Evolutionary conservation across 37 sponge, comb jelly and placozoan species (phyloP).

Genomic region (Agelas oroides): DNA sequence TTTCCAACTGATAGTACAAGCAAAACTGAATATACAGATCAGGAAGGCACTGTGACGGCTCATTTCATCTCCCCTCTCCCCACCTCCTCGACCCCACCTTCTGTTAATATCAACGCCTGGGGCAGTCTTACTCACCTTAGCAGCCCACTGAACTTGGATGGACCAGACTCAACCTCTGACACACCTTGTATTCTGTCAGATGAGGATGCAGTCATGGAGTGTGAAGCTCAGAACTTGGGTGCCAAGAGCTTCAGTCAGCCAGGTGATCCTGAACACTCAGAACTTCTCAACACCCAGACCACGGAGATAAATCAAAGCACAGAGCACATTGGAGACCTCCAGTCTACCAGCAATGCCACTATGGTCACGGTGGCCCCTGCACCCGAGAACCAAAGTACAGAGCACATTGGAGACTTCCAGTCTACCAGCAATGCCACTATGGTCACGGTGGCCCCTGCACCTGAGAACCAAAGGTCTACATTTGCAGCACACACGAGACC

Average conservation of each 20-base stretch:
- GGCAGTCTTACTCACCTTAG: conserved; percentile 26
- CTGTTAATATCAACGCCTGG: conserved; percentile 12
- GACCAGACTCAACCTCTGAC: neutral
- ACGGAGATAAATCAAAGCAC: too few relatives aligned
- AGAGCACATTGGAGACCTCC: neutral
- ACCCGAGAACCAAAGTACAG: conserved; percentile 23
- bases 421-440: conserved; percentile 1
- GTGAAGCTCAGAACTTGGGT: too few relatives aligned
- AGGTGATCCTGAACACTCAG: too few relatives aligned
- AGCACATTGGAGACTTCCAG: neutral
- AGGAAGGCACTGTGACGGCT: too few relatives aligned
- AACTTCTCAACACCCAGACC: too few relatives aligned
- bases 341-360: neutral
- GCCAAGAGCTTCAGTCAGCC: too few relatives aligned
- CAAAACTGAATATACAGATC: too few relatives aligned
- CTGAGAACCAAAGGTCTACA: conserved; percentile 7
- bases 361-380: conserved; percentile 53
- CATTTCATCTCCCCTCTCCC: neutral
- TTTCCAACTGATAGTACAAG: neutral
- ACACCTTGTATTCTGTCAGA: neutral
- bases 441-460: conserved; percentile 54
- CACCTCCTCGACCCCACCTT: neutral
- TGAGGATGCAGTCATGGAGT: neutral
- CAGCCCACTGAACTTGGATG: too few relatives aligned
- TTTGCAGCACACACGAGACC: conserved; percentile 11